Evolutionary conservation across 2,888 invertebrate species (phyloP), one percentile per base, ranked within the genome.

Genomic region (Chrysotoxum bicinctum): DNA sequence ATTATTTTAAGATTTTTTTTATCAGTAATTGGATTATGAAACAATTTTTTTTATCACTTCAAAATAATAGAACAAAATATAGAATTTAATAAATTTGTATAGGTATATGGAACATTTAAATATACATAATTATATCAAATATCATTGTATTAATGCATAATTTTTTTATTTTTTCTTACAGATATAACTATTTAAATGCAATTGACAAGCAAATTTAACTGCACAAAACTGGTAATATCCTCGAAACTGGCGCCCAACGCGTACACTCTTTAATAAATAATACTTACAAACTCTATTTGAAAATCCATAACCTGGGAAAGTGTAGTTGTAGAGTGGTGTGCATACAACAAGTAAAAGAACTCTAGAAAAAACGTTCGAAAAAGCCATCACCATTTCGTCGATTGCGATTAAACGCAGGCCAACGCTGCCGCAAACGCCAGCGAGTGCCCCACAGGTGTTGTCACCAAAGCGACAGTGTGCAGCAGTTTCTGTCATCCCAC

Each of bases 391-490:
- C 92, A 92, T 92, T 92, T 92, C 92, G 92, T 92, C 92, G 91
- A 92, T 92, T 91, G 92, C 92, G 92, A 92, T 92, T 90, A 92
- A 92, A 91, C 92, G 92, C 91, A 92, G 92, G 92, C 92, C 92
- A 91, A 92, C 92, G 92, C 92, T 92, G 92, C 92, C 92, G 91
- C 91, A 92, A 90, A 91, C 92, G 92, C 91, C 92, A 92, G 92
- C 92, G 91, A 92, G 92, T 91, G 92, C 92, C 91, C 92, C 91
- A 90, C 92, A 92, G 91, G 92, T 92, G 90, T 91, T 92, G 91
- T 92, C 92, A 90, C 92, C 92, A 88, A 92, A 92, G 89, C 91
- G 92, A 90, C 92, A 92, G 91, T 92, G 92, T 88, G 91, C 92
- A 89, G 90, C 92, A 88, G 90, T 91, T 68, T 91, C 91, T 79